phyloP scores from a whole-genome alignment of 1,140 invertebrate genomes.

The Lamellibrachia luymesi region DNA sequence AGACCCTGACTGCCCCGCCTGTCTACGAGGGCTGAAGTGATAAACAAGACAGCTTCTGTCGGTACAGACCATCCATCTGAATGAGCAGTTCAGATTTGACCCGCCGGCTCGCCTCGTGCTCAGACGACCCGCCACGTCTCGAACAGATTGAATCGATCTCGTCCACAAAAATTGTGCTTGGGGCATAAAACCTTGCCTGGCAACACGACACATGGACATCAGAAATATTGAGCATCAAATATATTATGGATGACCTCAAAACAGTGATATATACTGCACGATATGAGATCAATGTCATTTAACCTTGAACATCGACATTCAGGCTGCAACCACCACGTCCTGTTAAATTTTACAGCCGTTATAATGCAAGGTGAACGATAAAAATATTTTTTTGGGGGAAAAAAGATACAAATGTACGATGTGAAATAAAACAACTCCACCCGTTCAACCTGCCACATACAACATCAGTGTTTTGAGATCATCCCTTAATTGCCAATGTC shows the following conservation, averaged over 20 bases:
- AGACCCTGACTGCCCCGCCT: neutral
- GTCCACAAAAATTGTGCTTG: slow-evolving; percentile 99
- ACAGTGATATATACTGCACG: neutral
- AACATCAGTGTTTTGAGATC: neutral
- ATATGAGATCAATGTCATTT: neutral
- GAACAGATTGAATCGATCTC: slow-evolving; percentile 99
- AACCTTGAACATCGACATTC: neutral
- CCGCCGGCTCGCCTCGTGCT: slow-evolving; percentile 95
- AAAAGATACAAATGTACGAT: neutral
- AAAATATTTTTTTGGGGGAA: too few relatives aligned
- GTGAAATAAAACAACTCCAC: too few relatives aligned
- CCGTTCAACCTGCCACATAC: too few relatives aligned
- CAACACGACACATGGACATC: slow-evolving; percentile 29
- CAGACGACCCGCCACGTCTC: slow-evolving; percentile 89
- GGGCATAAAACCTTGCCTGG: slow-evolving; percentile 95
- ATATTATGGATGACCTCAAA: neutral
- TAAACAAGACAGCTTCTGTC: neutral
- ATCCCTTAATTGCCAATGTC: neutral
- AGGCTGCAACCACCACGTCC: too few relatives aligned
- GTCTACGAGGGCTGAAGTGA: neutral
- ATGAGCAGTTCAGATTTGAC: slow-evolving; percentile 98
- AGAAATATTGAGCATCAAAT: neutral
- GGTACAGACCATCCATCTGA: slow-evolving; percentile 89
- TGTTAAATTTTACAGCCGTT: too few relatives aligned
- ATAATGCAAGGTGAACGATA: too few relatives aligned